A percentile compares a stretch with the other conserved stretches of the same genome.
Evolutionary conservation across 64 coral and sea anemone genomes (phyloP).

Genomic region (Montipora efflorescens): DNA sequence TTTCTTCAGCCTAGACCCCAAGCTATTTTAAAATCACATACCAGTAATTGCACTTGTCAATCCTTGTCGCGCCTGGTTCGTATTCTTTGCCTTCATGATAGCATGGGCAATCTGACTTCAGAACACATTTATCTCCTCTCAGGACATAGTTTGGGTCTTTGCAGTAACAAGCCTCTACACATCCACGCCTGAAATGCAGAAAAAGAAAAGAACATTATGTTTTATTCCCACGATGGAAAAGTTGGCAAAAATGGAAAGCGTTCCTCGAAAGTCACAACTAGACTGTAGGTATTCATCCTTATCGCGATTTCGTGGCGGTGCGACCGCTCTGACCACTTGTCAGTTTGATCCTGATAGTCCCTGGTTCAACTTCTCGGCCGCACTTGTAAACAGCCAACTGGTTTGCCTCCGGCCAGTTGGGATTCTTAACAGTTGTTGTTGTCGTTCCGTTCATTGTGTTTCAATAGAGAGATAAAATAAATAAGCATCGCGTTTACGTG

Average conservation of each 20-base stretch:
- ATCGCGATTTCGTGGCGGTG: too few species aligned
- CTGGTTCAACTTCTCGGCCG: too few species aligned
- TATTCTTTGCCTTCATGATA: conserved; percentile 72
- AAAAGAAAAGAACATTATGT: neutral
- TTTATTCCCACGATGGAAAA: too few species aligned
- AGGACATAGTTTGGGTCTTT: conserved; percentile 57
- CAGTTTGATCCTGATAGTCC: too few species aligned
- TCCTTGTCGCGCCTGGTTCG: conserved; percentile 42
- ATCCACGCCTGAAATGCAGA: conserved; percentile 72
- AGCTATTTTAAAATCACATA: neutral
- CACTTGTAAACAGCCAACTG: too few species aligned
- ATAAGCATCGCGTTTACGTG: too few species aligned
- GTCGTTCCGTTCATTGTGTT: too few species aligned
- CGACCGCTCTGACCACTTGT: too few species aligned
- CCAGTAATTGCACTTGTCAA: conserved; percentile 86
- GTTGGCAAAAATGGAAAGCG: neutral
- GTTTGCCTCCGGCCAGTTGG: too few species aligned
- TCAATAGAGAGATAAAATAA: too few species aligned
- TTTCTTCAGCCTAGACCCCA: too few species aligned
- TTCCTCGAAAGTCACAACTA: neutral
- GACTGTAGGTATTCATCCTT: neutral
- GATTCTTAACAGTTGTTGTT: too few species aligned
- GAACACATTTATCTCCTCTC: conserved; percentile 81
- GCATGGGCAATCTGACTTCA: conserved; percentile 63
- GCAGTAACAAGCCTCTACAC: conserved; percentile 94